Conservation (phyloP, 2,113 vertebrate genomes). For the Indicator indicator region DNA sequence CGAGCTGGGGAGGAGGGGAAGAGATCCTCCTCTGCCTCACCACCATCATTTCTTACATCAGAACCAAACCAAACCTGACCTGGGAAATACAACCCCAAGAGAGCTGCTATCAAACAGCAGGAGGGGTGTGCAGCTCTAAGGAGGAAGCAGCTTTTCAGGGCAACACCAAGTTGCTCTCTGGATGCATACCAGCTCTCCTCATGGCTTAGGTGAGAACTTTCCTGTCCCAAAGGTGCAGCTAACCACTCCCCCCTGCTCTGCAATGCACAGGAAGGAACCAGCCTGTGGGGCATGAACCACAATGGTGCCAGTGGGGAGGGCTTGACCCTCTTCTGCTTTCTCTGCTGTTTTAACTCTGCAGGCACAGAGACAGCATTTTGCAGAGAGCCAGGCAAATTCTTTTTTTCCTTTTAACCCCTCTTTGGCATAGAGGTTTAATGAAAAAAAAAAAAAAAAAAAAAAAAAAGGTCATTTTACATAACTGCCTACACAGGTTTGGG, state of each 20-base stretch:
- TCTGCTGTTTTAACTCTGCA: not conserved
- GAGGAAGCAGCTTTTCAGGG: not conserved
- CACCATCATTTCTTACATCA: not conserved
- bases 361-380: not conserved
- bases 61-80: not conserved
- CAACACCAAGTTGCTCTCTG: not conserved
- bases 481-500: not conserved
- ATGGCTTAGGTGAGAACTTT: not conserved
- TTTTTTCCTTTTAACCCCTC: not conserved
- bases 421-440: not conserved
- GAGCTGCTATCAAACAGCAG: not conserved
- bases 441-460: not conserved
- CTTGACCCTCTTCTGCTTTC: not conserved
- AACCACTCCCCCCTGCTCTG: not conserved
- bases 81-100: accelerated
- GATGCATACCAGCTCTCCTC: not conserved
- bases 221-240: not conserved
- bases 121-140: not conserved
- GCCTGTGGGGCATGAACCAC: accelerated
- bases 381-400: not conserved
- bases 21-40: not conserved
- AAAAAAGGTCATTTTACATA: not conserved
- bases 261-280: not conserved
- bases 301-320: accelerated
- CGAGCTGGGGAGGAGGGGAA: not conserved